Evolutionary conservation across 2,888 invertebrate species (phyloP).

Genomic region (Diogma glabrata): DNA sequence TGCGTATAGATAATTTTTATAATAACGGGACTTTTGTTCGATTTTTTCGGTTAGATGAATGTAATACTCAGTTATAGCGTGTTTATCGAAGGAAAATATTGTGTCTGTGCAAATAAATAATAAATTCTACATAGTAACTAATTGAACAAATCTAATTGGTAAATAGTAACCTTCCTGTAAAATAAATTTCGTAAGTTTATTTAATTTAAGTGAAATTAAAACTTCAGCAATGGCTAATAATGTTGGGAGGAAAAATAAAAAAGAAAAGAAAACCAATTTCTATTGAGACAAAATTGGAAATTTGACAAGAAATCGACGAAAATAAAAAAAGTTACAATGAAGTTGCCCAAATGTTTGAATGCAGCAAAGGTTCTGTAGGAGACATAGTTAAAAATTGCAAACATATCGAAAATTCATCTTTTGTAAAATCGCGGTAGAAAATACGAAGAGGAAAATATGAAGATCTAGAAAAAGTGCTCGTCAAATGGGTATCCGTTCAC

Average conservation of each 20-base stretch:
- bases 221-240: too few relatives aligned
- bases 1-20: background rate
- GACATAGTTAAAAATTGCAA: slow-evolving; percentile 1
- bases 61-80: too few relatives aligned
- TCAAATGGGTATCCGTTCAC: background rate
- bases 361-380: background rate
- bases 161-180: too few relatives aligned
- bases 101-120: too few relatives aligned
- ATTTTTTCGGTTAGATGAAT: too few relatives aligned
- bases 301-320: background rate
- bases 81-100: too few relatives aligned
- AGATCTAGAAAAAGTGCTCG: background rate
- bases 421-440: background rate
- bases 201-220: too few relatives aligned
- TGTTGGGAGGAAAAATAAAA: too few relatives aligned
- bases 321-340: slow-evolving; percentile 3
- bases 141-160: too few relatives aligned
- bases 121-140: too few relatives aligned
- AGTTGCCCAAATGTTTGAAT: slow-evolving; percentile 3
- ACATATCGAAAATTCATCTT: background rate
- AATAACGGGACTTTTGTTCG: background rate
- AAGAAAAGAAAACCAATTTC: slow-evolving; percentile 2
- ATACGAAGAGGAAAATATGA: background rate
- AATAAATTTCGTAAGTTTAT: too few relatives aligned
- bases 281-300: slow-evolving; percentile 1